Evolutionary conservation across 2,113 vertebrate species (phyloP).

Genomic region (Ailuropoda melanoleuca): DNA sequence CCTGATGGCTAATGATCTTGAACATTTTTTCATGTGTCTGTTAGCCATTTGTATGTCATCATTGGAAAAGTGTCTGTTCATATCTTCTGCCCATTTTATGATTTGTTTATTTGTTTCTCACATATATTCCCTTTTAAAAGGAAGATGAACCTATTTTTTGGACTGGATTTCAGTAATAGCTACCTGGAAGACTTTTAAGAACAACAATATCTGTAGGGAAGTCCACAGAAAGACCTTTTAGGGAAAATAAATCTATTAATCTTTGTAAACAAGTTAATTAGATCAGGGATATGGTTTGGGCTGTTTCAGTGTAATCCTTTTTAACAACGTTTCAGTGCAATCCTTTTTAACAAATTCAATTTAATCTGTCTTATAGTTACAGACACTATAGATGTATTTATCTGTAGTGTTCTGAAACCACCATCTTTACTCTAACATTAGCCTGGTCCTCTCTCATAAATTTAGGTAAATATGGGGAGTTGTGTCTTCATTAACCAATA

Average conservation of each 20-base stretch:
- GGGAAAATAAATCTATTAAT: conserved; percentile 11
- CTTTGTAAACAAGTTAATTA: conserved; percentile 39
- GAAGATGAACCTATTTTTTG: background rate
- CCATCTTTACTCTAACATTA: background rate
- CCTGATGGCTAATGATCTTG: too few relatives aligned
- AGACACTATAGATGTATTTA: background rate
- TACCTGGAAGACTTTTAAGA: background rate
- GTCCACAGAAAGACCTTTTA: background rate
- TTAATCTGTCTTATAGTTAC: background rate
- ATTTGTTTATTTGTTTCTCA: too few relatives aligned
- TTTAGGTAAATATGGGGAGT: background rate
- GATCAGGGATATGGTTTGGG: background rate
- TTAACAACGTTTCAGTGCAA: background rate
- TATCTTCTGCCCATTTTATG: too few relatives aligned
- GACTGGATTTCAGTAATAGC: background rate
- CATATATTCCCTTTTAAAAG: background rate
- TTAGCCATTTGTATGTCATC: too few relatives aligned
- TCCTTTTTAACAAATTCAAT: background rate
- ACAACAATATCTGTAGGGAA: background rate
- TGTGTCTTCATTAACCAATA: background rate
- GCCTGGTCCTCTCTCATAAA: background rate
- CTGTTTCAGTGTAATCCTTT: background rate
- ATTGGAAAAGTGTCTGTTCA: too few relatives aligned
- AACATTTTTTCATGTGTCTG: too few relatives aligned
- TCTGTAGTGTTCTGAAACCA: background rate